Evolutionary conservation across 2,888 invertebrate species (phyloP), one percentile per base, ranked within the genome.

Genomic region (Ceratothoa steindachneri): DNA sequence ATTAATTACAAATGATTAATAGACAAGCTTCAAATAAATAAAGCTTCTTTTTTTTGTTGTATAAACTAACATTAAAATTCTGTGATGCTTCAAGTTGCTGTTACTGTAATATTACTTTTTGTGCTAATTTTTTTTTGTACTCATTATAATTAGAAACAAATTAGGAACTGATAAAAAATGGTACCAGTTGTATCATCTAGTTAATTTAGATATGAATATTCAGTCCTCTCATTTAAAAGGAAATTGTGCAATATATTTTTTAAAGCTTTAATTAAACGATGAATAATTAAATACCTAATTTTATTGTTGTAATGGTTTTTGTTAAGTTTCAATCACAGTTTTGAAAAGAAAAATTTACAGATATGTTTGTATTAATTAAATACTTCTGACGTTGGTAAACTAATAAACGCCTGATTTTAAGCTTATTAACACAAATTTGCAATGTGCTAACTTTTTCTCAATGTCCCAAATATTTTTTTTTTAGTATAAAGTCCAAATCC

Each of bases 381-480:
- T 41, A 41, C 15, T 9, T 41, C 15, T 15, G 15, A 41, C 7
- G 5, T 41, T 41, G 15, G 15, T 9, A 41, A 15, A 41, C 27
- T 24, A 24, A 60, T 4, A 60, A 19, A 55, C 24, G 5, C 24
- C 24, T 19, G 15, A 55, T 60, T 24, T 24, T 24, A 60, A 7
- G 60, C 60, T 60, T 60, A 41, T 3, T 60, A 60, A 60, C 60
- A 24, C n/a, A 60, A 4, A 3, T 60, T 60, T 60, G 60, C 24
- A 60, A 60, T 60, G 27, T 60, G 60, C 60, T 60, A 22, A 60
- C 60, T 60, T 60, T 60, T 60, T 60, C 60, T 60, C 60, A 24
- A 60, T 15, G 24, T 3, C 19, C 19, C 3, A 51, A 2, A 51
- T 51, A 51, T 51, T n/a, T n/a, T n/a, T n/a, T n/a, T n/a, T n/a